These are phyloP conservation scores for Cepphus grylle DNA, from an alignment of 2,113 vertebrate genomes.

Conservation along the genomic window DNA sequence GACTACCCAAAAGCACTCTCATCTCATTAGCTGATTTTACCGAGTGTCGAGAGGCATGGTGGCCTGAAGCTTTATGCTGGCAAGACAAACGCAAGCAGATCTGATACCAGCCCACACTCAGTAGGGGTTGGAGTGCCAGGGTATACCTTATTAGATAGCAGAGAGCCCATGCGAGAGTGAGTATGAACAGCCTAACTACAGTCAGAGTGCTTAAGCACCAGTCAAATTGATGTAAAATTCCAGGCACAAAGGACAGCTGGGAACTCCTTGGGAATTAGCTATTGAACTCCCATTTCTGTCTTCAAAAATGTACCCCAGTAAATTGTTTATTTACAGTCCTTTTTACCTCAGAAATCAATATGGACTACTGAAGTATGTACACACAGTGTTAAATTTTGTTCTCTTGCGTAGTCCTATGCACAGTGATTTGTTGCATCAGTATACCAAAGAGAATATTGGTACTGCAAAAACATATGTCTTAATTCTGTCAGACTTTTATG, in stretches of 20 bases:
- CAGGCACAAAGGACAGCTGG: not conserved
- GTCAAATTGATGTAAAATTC: not conserved
- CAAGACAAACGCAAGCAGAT: not conserved
- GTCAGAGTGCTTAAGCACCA: not conserved
- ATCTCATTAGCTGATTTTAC: not conserved
- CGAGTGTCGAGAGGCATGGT: not conserved
- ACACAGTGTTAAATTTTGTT: not conserved
- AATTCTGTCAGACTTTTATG: not conserved
- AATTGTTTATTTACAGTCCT: not conserved
- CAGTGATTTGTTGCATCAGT: not conserved
- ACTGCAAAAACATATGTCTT: not conserved
- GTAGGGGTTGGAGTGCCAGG: not conserved
- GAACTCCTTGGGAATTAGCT: not conserved
- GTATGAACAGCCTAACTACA: not conserved
- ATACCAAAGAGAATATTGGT: not conserved
- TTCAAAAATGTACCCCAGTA: not conserved
- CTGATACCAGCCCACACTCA: not conserved
- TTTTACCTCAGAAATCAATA: not conserved
- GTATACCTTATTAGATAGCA: not conserved
- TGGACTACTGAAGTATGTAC: not conserved
- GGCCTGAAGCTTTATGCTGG: not conserved
- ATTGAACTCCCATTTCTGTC: not conserved
- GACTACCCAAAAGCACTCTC: not conserved
- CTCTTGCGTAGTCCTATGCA: not conserved
- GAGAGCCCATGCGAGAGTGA: not conserved